Percentiles rank a stretch among this genome's conserved stretches.
Evolutionary conservation across 35 echinoderm and acorn worm species (phyloP).

Genomic region (Ophioderma brevispina): DNA sequence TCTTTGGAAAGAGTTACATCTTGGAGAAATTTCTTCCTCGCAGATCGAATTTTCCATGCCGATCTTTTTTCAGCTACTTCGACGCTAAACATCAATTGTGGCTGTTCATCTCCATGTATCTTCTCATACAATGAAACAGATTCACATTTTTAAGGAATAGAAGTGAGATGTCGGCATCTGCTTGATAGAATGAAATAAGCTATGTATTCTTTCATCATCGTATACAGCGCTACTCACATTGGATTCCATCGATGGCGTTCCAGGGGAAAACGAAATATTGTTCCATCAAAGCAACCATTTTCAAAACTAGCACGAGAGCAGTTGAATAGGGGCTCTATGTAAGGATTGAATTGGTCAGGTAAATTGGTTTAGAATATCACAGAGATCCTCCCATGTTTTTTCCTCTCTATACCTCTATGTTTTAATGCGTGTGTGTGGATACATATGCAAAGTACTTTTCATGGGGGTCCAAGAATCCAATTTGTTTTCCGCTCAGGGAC

Average conservation of each 20-base stretch:
- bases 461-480: constrained; percentile 38
- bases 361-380: not conserved
- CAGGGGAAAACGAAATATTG: constrained; percentile 33
- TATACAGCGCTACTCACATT: constrained; percentile 4
- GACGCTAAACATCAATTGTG: not conserved
- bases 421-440: not conserved
- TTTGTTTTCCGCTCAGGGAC: not conserved
- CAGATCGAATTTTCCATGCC: not conserved
- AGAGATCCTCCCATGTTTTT: not conserved
- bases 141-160: constrained; percentile 17
- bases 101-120: not conserved
- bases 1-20: constrained; percentile 12
- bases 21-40: not conserved
- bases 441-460: constrained; percentile 8
- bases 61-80: not conserved
- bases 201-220: not conserved
- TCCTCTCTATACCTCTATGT: not conserved
- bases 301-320: not conserved
- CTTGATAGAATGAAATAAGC: constrained; percentile 1
- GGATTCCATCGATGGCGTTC: not conserved
- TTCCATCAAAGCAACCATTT: constrained; percentile 1
- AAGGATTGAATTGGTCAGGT: constrained; percentile 7
- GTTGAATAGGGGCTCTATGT: not conserved
- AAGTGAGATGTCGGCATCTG: constrained; percentile 14
- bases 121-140: constrained; percentile 11